Conservation (phyloP, 2,113 vertebrate genomes). For the Neolamprologus longior region DNA sequence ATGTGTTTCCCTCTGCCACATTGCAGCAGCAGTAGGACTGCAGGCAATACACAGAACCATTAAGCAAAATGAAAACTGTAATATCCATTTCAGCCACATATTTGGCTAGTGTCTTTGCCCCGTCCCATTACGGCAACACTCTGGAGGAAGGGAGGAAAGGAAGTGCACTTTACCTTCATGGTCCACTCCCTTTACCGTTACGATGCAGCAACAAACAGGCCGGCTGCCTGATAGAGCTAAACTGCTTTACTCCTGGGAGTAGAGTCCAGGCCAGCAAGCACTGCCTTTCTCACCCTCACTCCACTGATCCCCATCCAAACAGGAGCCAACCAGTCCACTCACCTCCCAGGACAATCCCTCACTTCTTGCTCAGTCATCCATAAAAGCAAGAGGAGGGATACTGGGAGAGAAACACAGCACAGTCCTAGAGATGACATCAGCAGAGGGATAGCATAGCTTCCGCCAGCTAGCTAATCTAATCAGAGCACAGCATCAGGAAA, state of each 20-base stretch:
- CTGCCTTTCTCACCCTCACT: slow-evolving; percentile 5
- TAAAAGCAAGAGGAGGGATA: background rate
- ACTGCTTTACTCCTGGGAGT: slow-evolving; percentile 15
- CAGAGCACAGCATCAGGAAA: background rate
- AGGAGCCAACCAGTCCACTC: slow-evolving; percentile 4
- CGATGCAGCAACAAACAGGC: slow-evolving; percentile 32
- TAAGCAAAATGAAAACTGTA: background rate
- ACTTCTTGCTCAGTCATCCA: slow-evolving; percentile 30
- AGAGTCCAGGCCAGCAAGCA: background rate
- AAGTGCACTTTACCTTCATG: slow-evolving; percentile 67
- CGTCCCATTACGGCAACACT: background rate
- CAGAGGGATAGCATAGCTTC: background rate
- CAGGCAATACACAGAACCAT: background rate
- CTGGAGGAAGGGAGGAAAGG: background rate
- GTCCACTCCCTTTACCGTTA: slow-evolving; percentile 17
- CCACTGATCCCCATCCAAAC: background rate
- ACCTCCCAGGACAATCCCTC: slow-evolving; percentile 13
- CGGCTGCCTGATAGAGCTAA: background rate
- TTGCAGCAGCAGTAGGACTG: background rate
- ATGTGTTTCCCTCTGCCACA: background rate
- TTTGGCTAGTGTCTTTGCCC: background rate
- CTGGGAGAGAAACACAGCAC: background rate
- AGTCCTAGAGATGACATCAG: slow-evolving; percentile 52
- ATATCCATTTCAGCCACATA: background rate
- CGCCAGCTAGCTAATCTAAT: slow-evolving; percentile 40